Evolutionary conservation across 2,797 vertebrate species (phyloP).

Genomic region (Trachops cirrhosus): DNA sequence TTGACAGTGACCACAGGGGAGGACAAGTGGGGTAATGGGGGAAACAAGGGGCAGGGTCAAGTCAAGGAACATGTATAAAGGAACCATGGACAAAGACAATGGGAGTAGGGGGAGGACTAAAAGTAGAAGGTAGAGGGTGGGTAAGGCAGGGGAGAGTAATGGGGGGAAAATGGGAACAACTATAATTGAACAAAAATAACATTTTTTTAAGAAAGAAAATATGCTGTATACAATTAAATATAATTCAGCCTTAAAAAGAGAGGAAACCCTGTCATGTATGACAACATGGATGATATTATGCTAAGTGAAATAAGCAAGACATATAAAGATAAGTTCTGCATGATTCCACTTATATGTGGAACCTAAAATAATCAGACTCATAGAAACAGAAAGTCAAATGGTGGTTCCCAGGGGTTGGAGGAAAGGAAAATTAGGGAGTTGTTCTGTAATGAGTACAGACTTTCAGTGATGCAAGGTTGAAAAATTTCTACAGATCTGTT

Average conservation of each 20-base stretch:
- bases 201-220: background rate
- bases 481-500: background rate
- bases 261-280: background rate
- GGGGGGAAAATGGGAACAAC: too few relatives aligned
- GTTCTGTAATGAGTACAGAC: background rate
- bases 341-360: background rate
- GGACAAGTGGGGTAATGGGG: too few relatives aligned
- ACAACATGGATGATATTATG: background rate
- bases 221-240: background rate
- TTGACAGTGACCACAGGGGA: too few relatives aligned
- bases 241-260: background rate
- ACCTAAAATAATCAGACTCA: background rate
- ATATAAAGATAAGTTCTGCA: background rate
- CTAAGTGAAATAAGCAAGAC: background rate
- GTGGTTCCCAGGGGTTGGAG: background rate
- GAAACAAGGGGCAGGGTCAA: too few relatives aligned
- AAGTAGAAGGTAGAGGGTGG: too few relatives aligned
- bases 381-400: background rate
- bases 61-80: too few relatives aligned
- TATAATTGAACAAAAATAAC: background rate
- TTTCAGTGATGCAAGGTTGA: background rate
- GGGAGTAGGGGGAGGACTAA: too few relatives aligned
- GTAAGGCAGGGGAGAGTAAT: too few relatives aligned
- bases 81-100: too few relatives aligned
- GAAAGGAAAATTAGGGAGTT: background rate